Evolutionary conservation across 2,888 invertebrate genomes (phyloP), one percentile per base, ranked within the genome.

Genomic region (Eulithis testata): DNA sequence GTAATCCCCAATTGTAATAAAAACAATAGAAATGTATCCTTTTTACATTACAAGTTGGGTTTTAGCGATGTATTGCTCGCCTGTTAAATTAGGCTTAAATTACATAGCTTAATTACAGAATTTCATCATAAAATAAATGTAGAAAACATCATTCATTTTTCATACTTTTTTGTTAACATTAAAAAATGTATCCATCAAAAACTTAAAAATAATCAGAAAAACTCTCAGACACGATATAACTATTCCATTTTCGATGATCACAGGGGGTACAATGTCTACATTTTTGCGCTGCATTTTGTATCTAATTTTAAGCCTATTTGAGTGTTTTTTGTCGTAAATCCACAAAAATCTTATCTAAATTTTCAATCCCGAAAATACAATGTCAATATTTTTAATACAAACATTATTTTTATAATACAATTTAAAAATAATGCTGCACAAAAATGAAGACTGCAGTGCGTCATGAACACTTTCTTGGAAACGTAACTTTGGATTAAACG

Each of bases 381-480:
- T 80, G 68, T 74, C 60, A 68, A 72, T 73, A 67, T 71, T 68
- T 69, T 79, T 74, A 79, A 79, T 85, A 83, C 79, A 83, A 80
- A 78, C 77, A 80, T 76, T 69, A 68, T 76, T 78, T 67, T 63
- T 60, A 61, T 74, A 70, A 70, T 74, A 68, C 66, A 74, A 75
- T 73, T 73, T 69, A 78, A 71, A 71, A 75, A 60, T 68, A 67
- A 64, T 72, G 77, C 71, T 78, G 75, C 82, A 76, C 81, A 83
- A 82, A 82, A 84, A 81, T 75, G 75, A 66, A 74, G 75, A 76
- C 73, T 70, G 71, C 73, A 69, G 70, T 80, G 79, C 71, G 80
- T 79, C 80, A 76, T 91, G 92, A 92, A 92, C 91, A 92, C 91
- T 91, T 92, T 86, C 89, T 87, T 90, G 92, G 92, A 92, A 92